phyloP scores from a whole-genome alignment of 2,888 invertebrate species.

The Eristalinus sepulchralis region DNA sequence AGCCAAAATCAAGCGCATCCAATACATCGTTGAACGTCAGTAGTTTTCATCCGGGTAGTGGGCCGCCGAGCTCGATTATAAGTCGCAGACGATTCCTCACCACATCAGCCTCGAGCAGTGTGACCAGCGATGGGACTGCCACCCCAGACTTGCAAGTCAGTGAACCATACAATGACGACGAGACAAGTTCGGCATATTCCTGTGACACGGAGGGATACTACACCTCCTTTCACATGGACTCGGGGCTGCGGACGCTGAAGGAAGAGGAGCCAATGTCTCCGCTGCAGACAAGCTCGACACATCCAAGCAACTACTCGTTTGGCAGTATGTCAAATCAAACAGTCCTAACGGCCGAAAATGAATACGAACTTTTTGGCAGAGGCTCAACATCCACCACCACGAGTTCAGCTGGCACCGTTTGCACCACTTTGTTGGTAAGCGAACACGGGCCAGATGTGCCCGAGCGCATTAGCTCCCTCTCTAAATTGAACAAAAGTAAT shows the following conservation, averaged over 20 bases:
- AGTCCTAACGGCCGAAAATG: slow-evolving; percentile 89
- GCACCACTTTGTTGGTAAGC: slow-evolving; percentile 89
- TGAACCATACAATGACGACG: slow-evolving; percentile 88
- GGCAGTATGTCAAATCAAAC: slow-evolving; percentile 87
- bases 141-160: slow-evolving; percentile 90
- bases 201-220: slow-evolving; percentile 99
- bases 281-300: slow-evolving; percentile 86
- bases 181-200: slow-evolving; percentile 95
- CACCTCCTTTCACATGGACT: slow-evolving; percentile 98
- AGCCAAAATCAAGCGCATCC: slow-evolving; percentile 87
- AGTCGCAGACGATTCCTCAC: slow-evolving; percentile 86
- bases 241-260: slow-evolving; percentile 92
- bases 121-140: slow-evolving; percentile 91
- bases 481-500: slow-evolving; percentile 83
- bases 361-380: slow-evolving; percentile 95
- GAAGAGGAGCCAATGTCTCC: slow-evolving; percentile 90
- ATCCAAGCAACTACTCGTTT: slow-evolving; percentile 85
- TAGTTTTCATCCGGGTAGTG: slow-evolving; percentile 80
- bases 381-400: slow-evolving; percentile 95
- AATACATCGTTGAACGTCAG: slow-evolving; percentile 86
- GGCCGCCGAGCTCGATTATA: slow-evolving; percentile 86
- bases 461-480: slow-evolving; percentile 89
- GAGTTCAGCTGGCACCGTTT: slow-evolving; percentile 94
- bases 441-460: slow-evolving; percentile 90
- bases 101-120: slow-evolving; percentile 90